These are phyloP conservation scores for Nasonia oneida DNA, from an alignment of 2,888 invertebrate genomes.

Conservation along the genomic window DNA sequence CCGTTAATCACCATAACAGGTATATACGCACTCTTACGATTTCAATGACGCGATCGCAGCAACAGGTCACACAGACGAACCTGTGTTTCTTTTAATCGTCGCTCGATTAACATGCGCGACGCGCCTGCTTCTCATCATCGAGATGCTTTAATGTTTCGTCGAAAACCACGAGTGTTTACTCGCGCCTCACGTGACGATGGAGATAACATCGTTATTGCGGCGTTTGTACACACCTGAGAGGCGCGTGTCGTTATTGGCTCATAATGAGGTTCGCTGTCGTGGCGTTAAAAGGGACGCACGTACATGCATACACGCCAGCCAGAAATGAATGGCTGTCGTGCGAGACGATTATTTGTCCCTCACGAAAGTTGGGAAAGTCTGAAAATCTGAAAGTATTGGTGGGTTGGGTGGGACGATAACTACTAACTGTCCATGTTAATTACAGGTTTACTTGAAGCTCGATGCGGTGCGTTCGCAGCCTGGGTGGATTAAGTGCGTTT, in stretches of 20 bases:
- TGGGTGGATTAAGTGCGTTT: background rate
- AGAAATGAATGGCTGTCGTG: background rate
- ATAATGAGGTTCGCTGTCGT: no score
- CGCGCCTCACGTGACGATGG: background rate
- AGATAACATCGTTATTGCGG: slow-evolving; percentile 13
- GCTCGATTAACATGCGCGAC: background rate
- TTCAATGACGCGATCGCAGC: background rate
- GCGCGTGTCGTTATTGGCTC: background rate
- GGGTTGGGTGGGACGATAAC: background rate
- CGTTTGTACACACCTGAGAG: background rate
- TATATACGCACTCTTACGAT: no score
- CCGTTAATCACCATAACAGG: background rate
- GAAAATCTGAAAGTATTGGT: background rate
- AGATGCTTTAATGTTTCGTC: background rate
- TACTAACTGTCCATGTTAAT: background rate
- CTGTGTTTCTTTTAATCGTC: background rate
- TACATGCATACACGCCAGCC: no score
- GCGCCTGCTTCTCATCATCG: background rate
- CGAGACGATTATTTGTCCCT: background rate
- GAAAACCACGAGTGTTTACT: background rate
- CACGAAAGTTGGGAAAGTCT: background rate
- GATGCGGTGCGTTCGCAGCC: background rate
- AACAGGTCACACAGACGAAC: background rate
- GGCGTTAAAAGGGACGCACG: no score
- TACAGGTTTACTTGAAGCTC: background rate